phyloP scores from a whole-genome alignment of 2,888 invertebrate species.

The Drosophila affinis region DNA sequence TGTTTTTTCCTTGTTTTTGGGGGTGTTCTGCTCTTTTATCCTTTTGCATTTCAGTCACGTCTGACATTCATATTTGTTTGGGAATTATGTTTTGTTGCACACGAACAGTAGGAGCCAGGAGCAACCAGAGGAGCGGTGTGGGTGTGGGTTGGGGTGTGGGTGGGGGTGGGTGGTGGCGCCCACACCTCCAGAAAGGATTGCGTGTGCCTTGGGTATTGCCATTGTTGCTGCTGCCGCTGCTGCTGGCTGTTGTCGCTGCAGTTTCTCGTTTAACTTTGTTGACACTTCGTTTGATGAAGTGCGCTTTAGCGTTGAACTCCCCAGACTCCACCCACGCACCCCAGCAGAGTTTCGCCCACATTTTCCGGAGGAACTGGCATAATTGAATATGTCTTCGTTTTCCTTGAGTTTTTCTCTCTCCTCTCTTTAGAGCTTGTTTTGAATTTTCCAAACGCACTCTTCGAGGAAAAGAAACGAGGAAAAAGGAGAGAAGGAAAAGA shows the following conservation, averaged over 20 bases:
- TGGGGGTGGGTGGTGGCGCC: not conserved
- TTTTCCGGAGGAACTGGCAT: constrained; percentile 58
- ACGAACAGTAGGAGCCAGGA: not conserved
- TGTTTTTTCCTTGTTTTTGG: not conserved
- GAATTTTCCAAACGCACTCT: constrained; percentile 54
- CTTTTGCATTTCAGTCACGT: constrained; percentile 76
- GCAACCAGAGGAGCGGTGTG: not conserved
- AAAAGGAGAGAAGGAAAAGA: constrained; percentile 47
- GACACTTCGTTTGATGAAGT: constrained; percentile 72
- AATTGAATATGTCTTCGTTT: constrained; percentile 69
- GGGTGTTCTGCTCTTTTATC: constrained; percentile 11
- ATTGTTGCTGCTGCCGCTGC: constrained; percentile 44
- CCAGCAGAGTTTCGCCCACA: not conserved
- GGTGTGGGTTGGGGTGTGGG: not conserved
- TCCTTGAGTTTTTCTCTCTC: constrained; percentile 45
- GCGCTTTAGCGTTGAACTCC: constrained; percentile 39
- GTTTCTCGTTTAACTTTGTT: constrained; percentile 74
- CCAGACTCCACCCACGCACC: constrained; percentile 5
- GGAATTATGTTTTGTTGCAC: constrained; percentile 52
- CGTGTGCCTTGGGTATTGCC: constrained; percentile 61
- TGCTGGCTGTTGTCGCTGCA: constrained; percentile 45
- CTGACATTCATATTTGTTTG: constrained; percentile 75
- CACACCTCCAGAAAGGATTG: constrained; percentile 37
- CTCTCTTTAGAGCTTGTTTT: constrained; percentile 51
- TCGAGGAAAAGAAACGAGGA: constrained; percentile 35